Conservation (phyloP, 2,888 invertebrate genomes). For the Drosophila quasianomalipes region DNA sequence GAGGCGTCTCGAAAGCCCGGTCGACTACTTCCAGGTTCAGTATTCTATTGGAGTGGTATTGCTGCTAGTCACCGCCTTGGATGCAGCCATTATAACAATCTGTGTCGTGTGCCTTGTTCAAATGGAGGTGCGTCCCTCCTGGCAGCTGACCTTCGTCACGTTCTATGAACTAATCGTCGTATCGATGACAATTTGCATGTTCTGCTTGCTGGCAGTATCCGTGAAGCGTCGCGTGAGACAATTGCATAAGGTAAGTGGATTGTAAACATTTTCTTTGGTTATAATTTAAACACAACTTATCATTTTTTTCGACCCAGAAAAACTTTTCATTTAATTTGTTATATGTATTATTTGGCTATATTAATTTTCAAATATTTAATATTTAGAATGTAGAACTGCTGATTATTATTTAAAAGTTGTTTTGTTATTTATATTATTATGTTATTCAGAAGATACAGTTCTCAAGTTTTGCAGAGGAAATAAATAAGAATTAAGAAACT, state of each 20-base stretch:
- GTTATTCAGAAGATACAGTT: background rate
- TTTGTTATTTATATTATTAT: background rate
- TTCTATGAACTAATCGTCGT: constrained; percentile 48
- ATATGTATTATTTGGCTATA: background rate
- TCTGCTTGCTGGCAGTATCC: constrained; percentile 50
- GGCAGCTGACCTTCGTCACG: constrained; percentile 56
- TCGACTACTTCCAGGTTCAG: constrained; percentile 32
- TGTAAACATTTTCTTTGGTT: background rate
- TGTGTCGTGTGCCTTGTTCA: constrained; percentile 48
- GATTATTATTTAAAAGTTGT: background rate
- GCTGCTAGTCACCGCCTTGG: constrained; percentile 17
- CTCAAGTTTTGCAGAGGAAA: background rate
- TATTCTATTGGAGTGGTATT: background rate
- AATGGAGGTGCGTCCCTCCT: constrained; percentile 53
- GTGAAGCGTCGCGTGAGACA: constrained; percentile 36
- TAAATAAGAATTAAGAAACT: no score
- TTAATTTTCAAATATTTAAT: background rate
- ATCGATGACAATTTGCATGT: constrained; percentile 59
- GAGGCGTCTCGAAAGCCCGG: constrained; percentile 1
- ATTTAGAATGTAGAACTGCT: background rate
- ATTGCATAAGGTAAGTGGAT: constrained; percentile 36
- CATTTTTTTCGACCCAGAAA: no score
- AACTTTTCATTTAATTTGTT: background rate
- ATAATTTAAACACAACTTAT: background rate
- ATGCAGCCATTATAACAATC: constrained; percentile 35